phyloP scores from a whole-genome alignment of 1,140 invertebrate genomes.

The Cotesia chilonis region DNA sequence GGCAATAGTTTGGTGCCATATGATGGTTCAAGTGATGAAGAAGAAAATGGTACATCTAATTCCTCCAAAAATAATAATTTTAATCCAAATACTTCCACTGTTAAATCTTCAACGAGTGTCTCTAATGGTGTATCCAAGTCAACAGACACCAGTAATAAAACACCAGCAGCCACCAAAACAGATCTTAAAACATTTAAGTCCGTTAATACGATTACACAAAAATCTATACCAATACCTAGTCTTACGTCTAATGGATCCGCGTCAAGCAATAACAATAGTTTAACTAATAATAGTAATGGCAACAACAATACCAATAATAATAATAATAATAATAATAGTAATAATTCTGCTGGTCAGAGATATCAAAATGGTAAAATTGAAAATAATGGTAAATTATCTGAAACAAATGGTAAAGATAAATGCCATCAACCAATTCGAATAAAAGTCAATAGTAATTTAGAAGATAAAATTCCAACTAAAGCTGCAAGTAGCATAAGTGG shows the following conservation, averaged over 20 bases:
- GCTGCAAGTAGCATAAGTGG: slow-evolving; percentile 52
- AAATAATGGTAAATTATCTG: slow-evolving; percentile 26
- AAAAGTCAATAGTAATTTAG: slow-evolving; percentile 39
- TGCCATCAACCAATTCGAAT: slow-evolving; percentile 48
- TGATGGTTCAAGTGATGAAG: slow-evolving; percentile 63
- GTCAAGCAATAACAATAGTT: slow-evolving; percentile 7
- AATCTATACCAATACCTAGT: slow-evolving; percentile 11
- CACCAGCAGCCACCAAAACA: not conserved
- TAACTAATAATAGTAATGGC: too few relatives aligned
- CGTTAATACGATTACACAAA: not conserved
- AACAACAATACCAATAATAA: not conserved
- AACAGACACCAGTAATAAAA: not conserved
- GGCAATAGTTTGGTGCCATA: slow-evolving; percentile 58
- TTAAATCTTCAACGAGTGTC: not conserved
- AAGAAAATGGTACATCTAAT: slow-evolving; percentile 42
- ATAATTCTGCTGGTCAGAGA: slow-evolving; percentile 36
- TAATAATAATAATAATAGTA: slow-evolving; percentile 1
- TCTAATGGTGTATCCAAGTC: slow-evolving; percentile 18
- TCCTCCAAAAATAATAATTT: slow-evolving; percentile 4
- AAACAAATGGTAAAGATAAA: slow-evolving; percentile 47
- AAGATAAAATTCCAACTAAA: slow-evolving; percentile 54
- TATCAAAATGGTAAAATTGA: slow-evolving; percentile 55
- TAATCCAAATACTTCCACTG: slow-evolving; percentile 29
- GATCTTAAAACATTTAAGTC: slow-evolving; percentile 1
- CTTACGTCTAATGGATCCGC: slow-evolving; percentile 13